Conservation (phyloP, 2,888 invertebrate genomes). For the Papilio demoleus region DNA sequence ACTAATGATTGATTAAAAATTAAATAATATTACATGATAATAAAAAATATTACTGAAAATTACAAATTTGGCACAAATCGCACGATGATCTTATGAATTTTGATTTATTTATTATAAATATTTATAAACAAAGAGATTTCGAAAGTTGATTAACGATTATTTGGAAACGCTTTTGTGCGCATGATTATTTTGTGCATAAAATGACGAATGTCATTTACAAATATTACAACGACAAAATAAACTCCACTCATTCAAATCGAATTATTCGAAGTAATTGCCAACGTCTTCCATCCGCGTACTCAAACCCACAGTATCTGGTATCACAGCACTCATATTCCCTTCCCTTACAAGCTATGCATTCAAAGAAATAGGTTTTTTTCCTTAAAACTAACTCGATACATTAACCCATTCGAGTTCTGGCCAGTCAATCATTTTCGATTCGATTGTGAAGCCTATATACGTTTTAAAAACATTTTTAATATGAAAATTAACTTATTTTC, state of each 20-base stretch:
- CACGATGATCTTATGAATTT: slow-evolving; percentile 38
- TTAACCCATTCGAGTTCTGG: slow-evolving; percentile 50
- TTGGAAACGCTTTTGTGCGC: slow-evolving; percentile 39
- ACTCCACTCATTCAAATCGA: slow-evolving; percentile 30
- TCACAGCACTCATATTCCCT: slow-evolving; percentile 73
- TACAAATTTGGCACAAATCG: slow-evolving; percentile 58
- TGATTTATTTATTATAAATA: slow-evolving; percentile 29
- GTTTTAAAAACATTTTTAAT: neutral
- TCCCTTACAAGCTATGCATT: slow-evolving; percentile 65
- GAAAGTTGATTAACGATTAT: slow-evolving; percentile 33
- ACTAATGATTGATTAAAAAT: slow-evolving; percentile 49
- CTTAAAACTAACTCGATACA: slow-evolving; percentile 60
- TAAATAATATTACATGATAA: slow-evolving; percentile 48
- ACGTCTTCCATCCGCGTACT: slow-evolving; percentile 56
- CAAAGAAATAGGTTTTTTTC: slow-evolving; percentile 59
- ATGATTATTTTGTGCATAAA: slow-evolving; percentile 39
- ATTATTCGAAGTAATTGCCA: slow-evolving; percentile 48
- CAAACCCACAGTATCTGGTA: slow-evolving; percentile 69
- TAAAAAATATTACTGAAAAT: slow-evolving; percentile 45
- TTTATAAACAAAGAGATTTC: slow-evolving; percentile 29
- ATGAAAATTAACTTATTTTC: slow-evolving; percentile 41
- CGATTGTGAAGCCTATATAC: slow-evolving; percentile 38
- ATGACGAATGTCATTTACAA: slow-evolving; percentile 33
- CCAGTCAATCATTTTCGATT: slow-evolving; percentile 50
- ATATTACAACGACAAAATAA: slow-evolving; percentile 35